phyloP scores from a whole-genome alignment of 2,113 vertebrate genomes.

The Plotosus lineatus region DNA sequence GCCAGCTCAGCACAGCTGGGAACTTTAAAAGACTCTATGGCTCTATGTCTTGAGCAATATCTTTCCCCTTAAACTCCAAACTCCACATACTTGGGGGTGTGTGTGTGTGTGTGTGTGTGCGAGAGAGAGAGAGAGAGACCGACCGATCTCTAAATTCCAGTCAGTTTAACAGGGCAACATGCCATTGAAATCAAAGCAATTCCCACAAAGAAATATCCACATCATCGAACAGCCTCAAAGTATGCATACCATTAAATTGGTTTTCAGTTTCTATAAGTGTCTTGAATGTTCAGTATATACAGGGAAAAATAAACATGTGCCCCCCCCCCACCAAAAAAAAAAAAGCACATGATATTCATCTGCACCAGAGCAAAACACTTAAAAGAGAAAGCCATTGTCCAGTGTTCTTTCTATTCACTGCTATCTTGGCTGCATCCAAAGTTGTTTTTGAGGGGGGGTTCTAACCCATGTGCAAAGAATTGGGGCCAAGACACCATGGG shows the following conservation, averaged over 20 bases:
- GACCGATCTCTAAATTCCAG: slow-evolving; percentile 40
- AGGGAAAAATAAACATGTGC: slow-evolving; percentile 37
- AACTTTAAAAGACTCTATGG: slow-evolving; percentile 66
- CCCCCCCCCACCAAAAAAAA: slow-evolving; percentile 43
- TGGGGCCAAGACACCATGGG: slow-evolving; percentile 36
- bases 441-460: slow-evolving; percentile 61
- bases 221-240: neutral
- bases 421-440: slow-evolving; percentile 58
- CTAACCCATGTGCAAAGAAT: slow-evolving; percentile 60
- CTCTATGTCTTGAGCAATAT: slow-evolving; percentile 65
- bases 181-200: slow-evolving; percentile 13
- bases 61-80: slow-evolving; percentile 31
- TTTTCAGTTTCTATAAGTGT: neutral
- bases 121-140: too few relatives aligned
- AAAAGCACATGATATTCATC: slow-evolving; percentile 65
- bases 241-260: slow-evolving; percentile 17
- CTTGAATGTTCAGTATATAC: slow-evolving; percentile 29
- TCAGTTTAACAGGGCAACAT: slow-evolving; percentile 16
- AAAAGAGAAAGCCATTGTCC: slow-evolving; percentile 45
- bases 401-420: slow-evolving; percentile 53
- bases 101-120: too few relatives aligned
- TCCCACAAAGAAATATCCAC: slow-evolving; percentile 4
- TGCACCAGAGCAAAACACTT: slow-evolving; percentile 50
- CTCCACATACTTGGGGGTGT: slow-evolving; percentile 10
- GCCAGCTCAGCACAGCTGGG: slow-evolving; percentile 69